Evolutionary conservation across 1,140 invertebrate species (phyloP).

Genomic region (Nymphalis io): DNA sequence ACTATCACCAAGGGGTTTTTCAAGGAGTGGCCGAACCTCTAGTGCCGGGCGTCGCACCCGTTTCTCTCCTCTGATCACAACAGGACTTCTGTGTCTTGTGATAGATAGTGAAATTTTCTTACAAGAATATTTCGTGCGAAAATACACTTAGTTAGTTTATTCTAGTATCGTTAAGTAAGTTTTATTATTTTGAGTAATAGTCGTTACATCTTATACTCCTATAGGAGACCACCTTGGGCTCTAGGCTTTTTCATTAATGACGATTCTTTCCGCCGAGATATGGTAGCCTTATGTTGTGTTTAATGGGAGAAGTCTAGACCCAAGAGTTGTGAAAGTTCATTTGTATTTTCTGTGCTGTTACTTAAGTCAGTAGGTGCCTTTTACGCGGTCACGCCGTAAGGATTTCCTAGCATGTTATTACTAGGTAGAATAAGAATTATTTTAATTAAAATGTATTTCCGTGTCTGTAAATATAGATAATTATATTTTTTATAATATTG

Average conservation of each 20-base stretch:
- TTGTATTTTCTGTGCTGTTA: conserved; percentile 42
- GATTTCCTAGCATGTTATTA: conserved; percentile 48
- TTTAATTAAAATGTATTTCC: conserved; percentile 59
- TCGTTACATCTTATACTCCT: conserved; percentile 28
- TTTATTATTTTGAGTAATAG: conserved; percentile 21
- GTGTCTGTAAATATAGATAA: conserved; percentile 74
- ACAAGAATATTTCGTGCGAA: conserved; percentile 48
- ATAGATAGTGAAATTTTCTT: conserved; percentile 72
- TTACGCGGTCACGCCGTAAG: conserved; percentile 53
- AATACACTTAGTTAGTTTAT: conserved; percentile 16
- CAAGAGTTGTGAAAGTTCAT: conserved; percentile 37
- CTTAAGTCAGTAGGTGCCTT: conserved; percentile 38
- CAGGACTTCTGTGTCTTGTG: conserved; percentile 65
- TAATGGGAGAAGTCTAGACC: conserved; percentile 39
- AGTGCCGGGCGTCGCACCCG: conserved; percentile 65
- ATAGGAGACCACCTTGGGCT: conserved; percentile 33
- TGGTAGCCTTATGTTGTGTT: conserved; percentile 24
- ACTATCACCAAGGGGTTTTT: conserved; percentile 72
- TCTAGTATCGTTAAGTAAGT: conserved; percentile 10
- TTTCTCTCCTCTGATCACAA: conserved; percentile 72
- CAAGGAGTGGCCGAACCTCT: conserved; percentile 69
- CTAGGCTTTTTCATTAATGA: conserved; percentile 41
- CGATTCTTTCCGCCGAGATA: conserved; percentile 12
- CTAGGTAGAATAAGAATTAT: conserved; percentile 46
- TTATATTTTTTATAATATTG: conserved; percentile 78